Base-by-base conservation (phyloP, 2,888 invertebrate genomes). In the Biston stratarius region DNA sequence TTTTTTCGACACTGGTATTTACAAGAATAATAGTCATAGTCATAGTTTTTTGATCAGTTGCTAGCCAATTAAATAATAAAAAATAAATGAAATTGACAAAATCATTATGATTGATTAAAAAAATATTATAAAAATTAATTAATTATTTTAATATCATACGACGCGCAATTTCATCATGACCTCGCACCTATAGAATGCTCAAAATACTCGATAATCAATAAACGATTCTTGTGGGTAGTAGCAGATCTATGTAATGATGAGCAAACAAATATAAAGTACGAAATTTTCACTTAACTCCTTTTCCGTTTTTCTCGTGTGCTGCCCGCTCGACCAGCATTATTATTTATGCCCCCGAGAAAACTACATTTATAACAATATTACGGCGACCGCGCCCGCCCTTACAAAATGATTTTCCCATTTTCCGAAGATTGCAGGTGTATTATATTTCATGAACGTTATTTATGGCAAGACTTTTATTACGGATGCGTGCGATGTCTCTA, bases 391-490 rank as follows among this genome's bases (percentile, higher is more conserved):
- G 83, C 92, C 90, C 90, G 90, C 92, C 91, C 93, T 90, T 85
- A 85, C 87, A 92, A 92, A 93, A 94, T 94, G 91, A 94, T 94
- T 94, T 92, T 90, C 91, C 92, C 91, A 94, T 94, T 94, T 94
- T 87, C 92, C 83, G 85, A 92, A 94, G 92, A 94, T 94, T 94
- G 93, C 93, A 94, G 94, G 93, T 94, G 89, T 94, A 94, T 94
- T 94, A 94, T 93, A 93, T 94, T 94, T 94, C 94, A 93, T 94
- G 94, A 92, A 87, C 89, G 91, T 94, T 94, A 94, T 94, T 94
- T 94, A 94, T 92, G 91, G 89, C 83, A 87, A 85, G 92, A 94
- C 91, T 94, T 94, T 93, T 94, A 94, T 93, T 93, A 92, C 93
- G 86, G 90, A 93, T 92, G 92, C 94, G 94, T 94, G 93, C 93